Evolutionary conservation across 2,113 vertebrate species (phyloP).

Genomic region (Pseudopipra pipra): DNA sequence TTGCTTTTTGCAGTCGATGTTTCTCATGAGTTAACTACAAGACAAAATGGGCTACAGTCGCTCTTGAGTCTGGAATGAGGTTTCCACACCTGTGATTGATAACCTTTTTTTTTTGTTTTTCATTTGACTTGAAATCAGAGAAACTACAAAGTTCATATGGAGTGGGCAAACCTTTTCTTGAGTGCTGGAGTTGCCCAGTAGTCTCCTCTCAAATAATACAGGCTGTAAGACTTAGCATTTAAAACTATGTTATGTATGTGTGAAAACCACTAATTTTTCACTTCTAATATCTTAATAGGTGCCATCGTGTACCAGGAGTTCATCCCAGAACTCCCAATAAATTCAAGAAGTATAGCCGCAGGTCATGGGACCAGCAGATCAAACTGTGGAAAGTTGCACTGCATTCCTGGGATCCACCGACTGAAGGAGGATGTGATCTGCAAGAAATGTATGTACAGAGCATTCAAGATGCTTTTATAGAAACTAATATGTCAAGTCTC

Average conservation of each 20-base stretch:
- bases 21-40: neutral
- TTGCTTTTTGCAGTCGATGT: neutral
- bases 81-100: neutral
- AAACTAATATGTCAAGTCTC: neutral
- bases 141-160: neutral
- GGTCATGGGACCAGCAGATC: slow-evolving; percentile 98
- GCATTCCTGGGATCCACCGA: slow-evolving; percentile 92
- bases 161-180: neutral
- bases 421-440: slow-evolving; percentile 74
- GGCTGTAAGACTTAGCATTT: neutral
- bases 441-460: slow-evolving; percentile 81
- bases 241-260: neutral
- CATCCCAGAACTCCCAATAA: slow-evolving; percentile 97
- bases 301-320: slow-evolving; percentile 84
- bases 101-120: neutral
- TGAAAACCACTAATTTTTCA: neutral
- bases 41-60: neutral
- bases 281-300: slow-evolving; percentile 62
- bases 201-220: neutral
- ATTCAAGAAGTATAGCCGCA: slow-evolving; percentile 95
- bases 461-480: neutral
- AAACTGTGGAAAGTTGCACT: slow-evolving; percentile 94
- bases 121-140: neutral
- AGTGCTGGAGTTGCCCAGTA: neutral
- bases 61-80: neutral